Evolutionary conservation across 2,113 vertebrate species (phyloP).

Genomic region (Ptychochromis oligacanthus): DNA sequence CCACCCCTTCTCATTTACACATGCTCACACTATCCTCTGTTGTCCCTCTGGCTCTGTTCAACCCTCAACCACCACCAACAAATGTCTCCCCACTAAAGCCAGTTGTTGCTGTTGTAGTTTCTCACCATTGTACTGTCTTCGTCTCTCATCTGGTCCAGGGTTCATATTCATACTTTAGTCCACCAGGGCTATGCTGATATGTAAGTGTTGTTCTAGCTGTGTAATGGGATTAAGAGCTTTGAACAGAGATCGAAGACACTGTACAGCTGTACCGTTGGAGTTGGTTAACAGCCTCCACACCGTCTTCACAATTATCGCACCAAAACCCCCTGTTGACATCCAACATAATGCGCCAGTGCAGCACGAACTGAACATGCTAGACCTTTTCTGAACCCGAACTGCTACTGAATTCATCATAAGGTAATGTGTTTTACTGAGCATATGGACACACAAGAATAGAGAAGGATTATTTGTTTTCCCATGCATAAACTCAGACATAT

Average conservation of each 20-base stretch:
- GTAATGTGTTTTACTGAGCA: background rate
- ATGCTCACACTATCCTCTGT: constrained; percentile 52
- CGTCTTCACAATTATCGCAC: constrained; percentile 7
- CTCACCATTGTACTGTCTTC: constrained; percentile 30
- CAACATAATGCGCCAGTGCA: too few relatives aligned
- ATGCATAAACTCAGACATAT: background rate
- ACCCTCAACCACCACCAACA: background rate
- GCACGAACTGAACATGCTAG: too few relatives aligned
- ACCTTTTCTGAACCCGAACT: too few relatives aligned
- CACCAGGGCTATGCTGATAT: constrained; percentile 26
- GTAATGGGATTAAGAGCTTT: constrained; percentile 46
- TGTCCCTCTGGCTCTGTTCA: constrained; percentile 21
- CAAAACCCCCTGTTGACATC: constrained; percentile 15
- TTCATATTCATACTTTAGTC: constrained; percentile 48
- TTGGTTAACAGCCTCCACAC: constrained; percentile 1
- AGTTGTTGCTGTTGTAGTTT: constrained; percentile 22
- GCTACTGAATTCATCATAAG: background rate
- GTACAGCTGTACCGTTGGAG: constrained; percentile 16
- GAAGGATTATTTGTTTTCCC: background rate
- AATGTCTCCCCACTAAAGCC: background rate
- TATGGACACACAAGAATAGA: background rate
- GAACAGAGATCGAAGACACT: constrained; percentile 26
- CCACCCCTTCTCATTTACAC: constrained; percentile 73
- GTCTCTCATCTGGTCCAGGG: constrained; percentile 5
- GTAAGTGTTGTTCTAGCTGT: constrained; percentile 29